A percentile compares a stretch with the other conserved stretches of the same genome.
Evolutionary conservation across 2,113 vertebrate species (phyloP).

Genomic region (Protomyctophum bolini): DNA sequence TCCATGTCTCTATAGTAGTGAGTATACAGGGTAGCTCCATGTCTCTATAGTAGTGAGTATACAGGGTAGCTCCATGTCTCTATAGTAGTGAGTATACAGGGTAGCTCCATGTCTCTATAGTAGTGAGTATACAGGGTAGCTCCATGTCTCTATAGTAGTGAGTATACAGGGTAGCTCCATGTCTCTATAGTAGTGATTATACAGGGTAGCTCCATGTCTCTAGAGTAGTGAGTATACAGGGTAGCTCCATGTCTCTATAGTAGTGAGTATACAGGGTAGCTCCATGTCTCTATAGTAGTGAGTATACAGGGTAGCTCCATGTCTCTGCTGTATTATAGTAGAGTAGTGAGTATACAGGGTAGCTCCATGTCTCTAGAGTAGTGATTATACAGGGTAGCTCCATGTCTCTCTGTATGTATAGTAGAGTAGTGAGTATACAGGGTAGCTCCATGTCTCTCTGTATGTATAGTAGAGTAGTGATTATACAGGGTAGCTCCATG

Average conservation of each 20-base stretch:
- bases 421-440: too few species aligned
- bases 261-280: constrained; percentile 66
- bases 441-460: constrained; percentile 48
- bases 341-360: too few species aligned
- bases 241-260: constrained; percentile 71
- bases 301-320: constrained; percentile 69
- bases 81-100: constrained; percentile 64
- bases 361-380: constrained; percentile 58
- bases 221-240: constrained; percentile 64
- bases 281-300: constrained; percentile 58
- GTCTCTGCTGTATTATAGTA: constrained; percentile 68
- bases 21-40: constrained; percentile 69
- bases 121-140: constrained; percentile 66
- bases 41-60: too few species aligned
- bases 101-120: constrained; percentile 71
- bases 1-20: constrained; percentile 58
- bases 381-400: constrained; percentile 64
- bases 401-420: too few species aligned
- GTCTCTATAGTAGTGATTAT: too few species aligned
- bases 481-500: constrained; percentile 69
- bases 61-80: constrained; percentile 60
- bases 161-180: constrained; percentile 69
- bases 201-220: constrained; percentile 60
- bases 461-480: too few species aligned
- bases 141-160: constrained; percentile 58